Evolutionary conservation across 2,113 vertebrate genomes (phyloP), one percentile per base, ranked within the genome.

Genomic region (Phrynosoma platyrhinos): DNA sequence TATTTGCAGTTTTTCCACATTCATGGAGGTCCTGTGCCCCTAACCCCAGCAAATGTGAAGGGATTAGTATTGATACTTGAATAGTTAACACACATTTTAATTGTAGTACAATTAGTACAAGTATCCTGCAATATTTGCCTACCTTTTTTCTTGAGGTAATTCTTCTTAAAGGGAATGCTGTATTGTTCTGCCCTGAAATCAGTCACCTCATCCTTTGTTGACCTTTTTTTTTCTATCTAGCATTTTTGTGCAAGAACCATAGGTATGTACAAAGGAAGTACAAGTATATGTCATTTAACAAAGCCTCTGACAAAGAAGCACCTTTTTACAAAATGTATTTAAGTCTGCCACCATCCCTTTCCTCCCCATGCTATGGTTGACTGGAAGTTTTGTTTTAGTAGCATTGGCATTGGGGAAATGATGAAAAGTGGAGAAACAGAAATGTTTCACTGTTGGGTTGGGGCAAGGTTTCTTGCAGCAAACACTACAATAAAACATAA

Each of bases 81-180:
- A 85, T 68, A n/a, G 5, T 83, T 75, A 64, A 47, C 40, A 40
- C 42, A 23, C 23, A 72, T 86, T 81, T 86, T 79, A 79, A 86
- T 69, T 68, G 68, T 2, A 72, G 47, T 42, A n/a, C 20, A 79
- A 36, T 36, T 36, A 36, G 75, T 79, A 1, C 27, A 3, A 79
- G 2, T 25, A 32, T 58, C n/a, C 68, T 58, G n/a, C 55, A 47
- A 74, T 64, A 52, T 14, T 27, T 27, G 58, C 4, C 14, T 62
- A 62, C 77, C 47, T 53, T 9, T 23, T 76, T 62, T 55, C 13
- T 7, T 76, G 30, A 83, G 72, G 9, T 23, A 83, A 32, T 42
- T 42, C 21, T 71, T 32, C 36, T 30, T 16, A 6, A 10, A 75
- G 9, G 13, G 71, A 68, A 36, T 52, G 16, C 21, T 55, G 12